Evolutionary conservation across 2,797 vertebrate species (phyloP).

Genomic region (Numenius phaeopus): DNA sequence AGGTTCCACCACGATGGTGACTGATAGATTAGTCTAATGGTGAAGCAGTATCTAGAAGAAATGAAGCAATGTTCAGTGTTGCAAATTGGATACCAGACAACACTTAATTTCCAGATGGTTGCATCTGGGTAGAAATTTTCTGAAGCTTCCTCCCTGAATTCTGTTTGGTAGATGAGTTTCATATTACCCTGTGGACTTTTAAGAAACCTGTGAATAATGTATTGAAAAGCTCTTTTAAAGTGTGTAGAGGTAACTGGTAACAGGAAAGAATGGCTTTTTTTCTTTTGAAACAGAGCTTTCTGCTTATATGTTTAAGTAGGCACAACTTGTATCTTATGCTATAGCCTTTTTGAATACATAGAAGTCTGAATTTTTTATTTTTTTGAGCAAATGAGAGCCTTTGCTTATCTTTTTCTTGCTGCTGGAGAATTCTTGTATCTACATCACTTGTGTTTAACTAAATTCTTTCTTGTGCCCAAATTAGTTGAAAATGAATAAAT

Average conservation of each 20-base stretch:
- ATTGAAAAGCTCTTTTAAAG: neutral
- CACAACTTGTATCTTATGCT: neutral
- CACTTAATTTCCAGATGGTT: neutral
- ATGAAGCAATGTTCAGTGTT: neutral
- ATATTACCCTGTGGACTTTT: neutral
- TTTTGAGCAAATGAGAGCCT: neutral
- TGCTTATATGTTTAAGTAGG: neutral
- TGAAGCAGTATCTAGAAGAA: neutral
- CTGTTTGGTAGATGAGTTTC: neutral
- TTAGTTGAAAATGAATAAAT: neutral
- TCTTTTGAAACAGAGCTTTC: neutral
- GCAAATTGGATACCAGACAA: neutral
- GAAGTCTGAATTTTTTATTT: neutral
- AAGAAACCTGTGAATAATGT: neutral
- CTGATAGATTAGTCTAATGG: neutral
- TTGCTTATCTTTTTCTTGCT: neutral
- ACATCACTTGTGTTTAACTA: neutral
- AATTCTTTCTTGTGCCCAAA: neutral
- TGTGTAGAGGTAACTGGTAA: neutral
- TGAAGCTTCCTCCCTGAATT: neutral
- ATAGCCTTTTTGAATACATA: accelerated
- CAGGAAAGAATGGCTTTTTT: neutral
- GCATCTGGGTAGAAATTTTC: neutral
- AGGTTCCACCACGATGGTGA: neutral
- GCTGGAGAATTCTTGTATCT: neutral